Evolutionary conservation across 2,888 invertebrate species (phyloP), one percentile per base, ranked within the genome.

Genomic region (Tridacna gigas): DNA sequence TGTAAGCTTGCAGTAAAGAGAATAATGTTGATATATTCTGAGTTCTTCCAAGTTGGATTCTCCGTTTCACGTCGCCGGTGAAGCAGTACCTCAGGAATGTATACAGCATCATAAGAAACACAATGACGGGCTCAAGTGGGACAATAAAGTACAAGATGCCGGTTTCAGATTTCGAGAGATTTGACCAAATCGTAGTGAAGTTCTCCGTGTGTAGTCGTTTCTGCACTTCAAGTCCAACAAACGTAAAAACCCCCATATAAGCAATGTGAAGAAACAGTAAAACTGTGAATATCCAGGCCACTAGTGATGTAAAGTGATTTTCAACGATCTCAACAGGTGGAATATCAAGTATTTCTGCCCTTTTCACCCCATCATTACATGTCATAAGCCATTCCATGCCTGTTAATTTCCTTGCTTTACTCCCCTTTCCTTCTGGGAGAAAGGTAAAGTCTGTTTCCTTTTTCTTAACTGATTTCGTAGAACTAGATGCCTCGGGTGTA

Each of bases 181-280:
- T 79, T 45, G 79, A 75, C 25, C 77, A 77, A 45, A 45, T 11
- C n/a, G 20, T 45, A 0, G 67, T 45, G 45, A 67, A 37, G n/a
- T 67, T 45, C 13, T 20, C n/a, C 1, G 20, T n/a, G 13, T 90
- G 81, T 12, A 86, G 51, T 13, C 83, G 86, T 67, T 84, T 81
- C 15, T 88, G 77, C 48, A 90, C 78, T 56, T 77, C 76, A 56
- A 88, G 76, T 18, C 88, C 88, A 45, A 90, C 79, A 75, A 86
- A 90, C 65, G 89, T 92, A 78, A 92, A 91, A 1, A 92, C 67
- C 18, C 81, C 79, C 94, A 94, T 94, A 86, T 94, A 93, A 15
- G 87, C 74, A 22, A 94, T 89, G 85, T 94, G 94, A 18, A 92
- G 45, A 3, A 90, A 25, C 87, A 93, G 89, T 5, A 94, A 73